Percentiles rank a stretch among this genome's conserved stretches.
These are phyloP conservation scores for Nematolebias whitei DNA, from an alignment of 2,113 vertebrate genomes.

Conservation along the genomic window DNA sequence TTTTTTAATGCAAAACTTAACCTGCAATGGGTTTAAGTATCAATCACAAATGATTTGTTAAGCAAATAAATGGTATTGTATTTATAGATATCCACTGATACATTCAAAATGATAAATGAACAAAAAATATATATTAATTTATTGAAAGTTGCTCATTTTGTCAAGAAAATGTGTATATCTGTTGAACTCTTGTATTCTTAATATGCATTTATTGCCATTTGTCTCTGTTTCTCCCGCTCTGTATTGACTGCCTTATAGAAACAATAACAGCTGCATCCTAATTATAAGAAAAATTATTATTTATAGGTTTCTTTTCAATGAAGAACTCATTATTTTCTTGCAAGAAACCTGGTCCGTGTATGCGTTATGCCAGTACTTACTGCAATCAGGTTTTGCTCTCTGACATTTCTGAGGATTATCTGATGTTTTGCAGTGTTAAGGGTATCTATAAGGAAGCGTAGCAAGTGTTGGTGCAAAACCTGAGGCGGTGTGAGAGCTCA, in stretches of 20 bases:
- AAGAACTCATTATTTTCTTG: constrained; percentile 26
- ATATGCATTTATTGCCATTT: constrained; percentile 11
- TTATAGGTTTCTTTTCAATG: neutral
- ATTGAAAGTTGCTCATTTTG: constrained; percentile 2
- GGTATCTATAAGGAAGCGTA: constrained; percentile 24
- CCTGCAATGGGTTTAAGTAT: constrained; percentile 25
- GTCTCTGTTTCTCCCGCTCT: neutral
- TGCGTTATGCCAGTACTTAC: constrained; percentile 17
- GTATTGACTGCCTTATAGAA: neutral
- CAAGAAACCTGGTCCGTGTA: constrained; percentile 18
- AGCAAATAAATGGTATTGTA: constrained; percentile 31
- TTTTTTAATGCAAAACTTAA: constrained; percentile 36
- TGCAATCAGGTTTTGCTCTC: constrained; percentile 28
- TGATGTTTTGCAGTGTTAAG: constrained; percentile 32
- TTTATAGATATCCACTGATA: constrained; percentile 31
- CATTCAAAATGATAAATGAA: constrained; percentile 19
- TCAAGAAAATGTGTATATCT: constrained; percentile 11
- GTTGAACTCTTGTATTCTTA: neutral
- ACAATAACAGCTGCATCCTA: constrained; percentile 5
- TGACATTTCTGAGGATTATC: constrained; percentile 41
- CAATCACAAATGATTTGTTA: constrained; percentile 7
- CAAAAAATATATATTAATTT: constrained; percentile 15
- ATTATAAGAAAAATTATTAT: constrained; percentile 20
- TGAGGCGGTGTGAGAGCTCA: constrained; percentile 20
- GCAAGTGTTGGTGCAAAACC: constrained; percentile 14